Conservation (phyloP, 2,113 vertebrate genomes). For the Dunckerocampus dactyliophorus region DNA sequence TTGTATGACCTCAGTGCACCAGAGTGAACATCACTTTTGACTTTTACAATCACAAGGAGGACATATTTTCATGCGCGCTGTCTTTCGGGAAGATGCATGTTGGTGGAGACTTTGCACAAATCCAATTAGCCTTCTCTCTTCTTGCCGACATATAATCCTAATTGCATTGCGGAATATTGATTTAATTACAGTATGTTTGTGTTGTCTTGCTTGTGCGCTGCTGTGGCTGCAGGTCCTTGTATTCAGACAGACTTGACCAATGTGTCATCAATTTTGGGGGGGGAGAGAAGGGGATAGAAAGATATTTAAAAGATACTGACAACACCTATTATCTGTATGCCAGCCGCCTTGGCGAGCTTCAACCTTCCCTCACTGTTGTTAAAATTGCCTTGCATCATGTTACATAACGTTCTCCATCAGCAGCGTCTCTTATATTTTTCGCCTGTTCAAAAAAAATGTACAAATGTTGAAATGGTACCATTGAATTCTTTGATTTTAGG, state of each 20-base stretch:
- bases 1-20: no score
- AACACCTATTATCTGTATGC: conserved; percentile 6
- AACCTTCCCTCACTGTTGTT: not conserved
- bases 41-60: not conserved
- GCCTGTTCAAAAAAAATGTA: no score
- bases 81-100: conserved; percentile 3
- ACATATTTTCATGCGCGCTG: not conserved
- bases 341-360: not conserved
- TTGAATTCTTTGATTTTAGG: no score
- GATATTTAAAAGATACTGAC: conserved; percentile 6
- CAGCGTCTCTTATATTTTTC: no score
- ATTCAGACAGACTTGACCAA: conserved; percentile 17
- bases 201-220: conserved; percentile 13
- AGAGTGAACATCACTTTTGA: no score
- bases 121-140: conserved; percentile 33
- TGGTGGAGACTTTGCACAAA: conserved; percentile 10
- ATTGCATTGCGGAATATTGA: conserved; percentile 16
- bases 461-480: no score
- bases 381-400: no score
- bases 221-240: not conserved
- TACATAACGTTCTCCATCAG: no score
- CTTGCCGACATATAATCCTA: conserved; percentile 24
- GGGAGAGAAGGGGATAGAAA: no score
- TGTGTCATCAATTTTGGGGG: conserved; percentile 6
- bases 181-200: conserved; percentile 35